Conservation (phyloP, 2,888 invertebrate species). For the Microplitis manilae region DNA sequence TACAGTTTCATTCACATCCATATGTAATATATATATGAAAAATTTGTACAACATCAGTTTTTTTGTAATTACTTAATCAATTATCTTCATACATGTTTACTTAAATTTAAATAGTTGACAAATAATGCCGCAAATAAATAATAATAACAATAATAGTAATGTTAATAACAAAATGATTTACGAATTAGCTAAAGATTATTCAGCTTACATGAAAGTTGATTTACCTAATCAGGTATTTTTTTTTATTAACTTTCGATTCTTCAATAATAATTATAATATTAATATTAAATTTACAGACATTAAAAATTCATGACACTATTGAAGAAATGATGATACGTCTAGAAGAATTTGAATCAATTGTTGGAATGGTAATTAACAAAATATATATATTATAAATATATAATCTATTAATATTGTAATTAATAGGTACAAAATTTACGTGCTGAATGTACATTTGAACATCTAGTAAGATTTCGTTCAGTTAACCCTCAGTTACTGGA, state of each 20-base stretch:
- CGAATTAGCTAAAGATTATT: conserved; percentile 66
- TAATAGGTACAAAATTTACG: conserved; percentile 64
- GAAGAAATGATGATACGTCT: conserved; percentile 71
- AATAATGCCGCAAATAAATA: conserved; percentile 30
- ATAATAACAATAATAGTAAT: conserved; percentile 4
- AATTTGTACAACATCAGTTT: neutral
- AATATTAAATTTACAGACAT: conserved; percentile 58
- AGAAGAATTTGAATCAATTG: conserved; percentile 70
- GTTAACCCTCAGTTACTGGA: conserved; percentile 59
- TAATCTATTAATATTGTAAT: neutral
- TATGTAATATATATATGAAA: no score
- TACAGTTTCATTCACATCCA: no score
- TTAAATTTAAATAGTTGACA: neutral
- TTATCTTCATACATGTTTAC: neutral
- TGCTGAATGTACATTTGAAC: conserved; percentile 62
- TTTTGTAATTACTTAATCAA: neutral
- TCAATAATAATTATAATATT: conserved; percentile 11
- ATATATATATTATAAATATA: no score
- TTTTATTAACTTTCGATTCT: neutral
- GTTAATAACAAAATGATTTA: conserved; percentile 55
- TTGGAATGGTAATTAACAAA: conserved; percentile 62
- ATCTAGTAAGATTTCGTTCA: conserved; percentile 61
- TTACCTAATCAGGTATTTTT: conserved; percentile 62
- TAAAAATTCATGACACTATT: conserved; percentile 63
- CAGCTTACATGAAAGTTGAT: conserved; percentile 62